phyloP scores from a whole-genome alignment of 2,888 invertebrate species.

The Leuctra nigra region DNA sequence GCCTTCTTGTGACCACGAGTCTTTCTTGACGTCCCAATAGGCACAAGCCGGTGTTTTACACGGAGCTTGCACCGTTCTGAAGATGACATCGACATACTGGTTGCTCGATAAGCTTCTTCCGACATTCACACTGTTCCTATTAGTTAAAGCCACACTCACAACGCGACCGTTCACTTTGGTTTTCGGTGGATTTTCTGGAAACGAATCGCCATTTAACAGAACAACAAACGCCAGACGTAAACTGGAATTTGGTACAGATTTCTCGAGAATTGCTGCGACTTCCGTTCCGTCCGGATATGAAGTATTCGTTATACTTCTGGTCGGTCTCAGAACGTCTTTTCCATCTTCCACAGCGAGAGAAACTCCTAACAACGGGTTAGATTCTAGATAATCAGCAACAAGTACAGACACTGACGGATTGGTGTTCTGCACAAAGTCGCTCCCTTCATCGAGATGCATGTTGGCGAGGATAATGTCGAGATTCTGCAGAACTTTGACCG shows the following conservation, averaged over 20 bases:
- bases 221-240: conserved; percentile 17
- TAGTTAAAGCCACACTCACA: conserved; percentile 33
- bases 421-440: not conserved
- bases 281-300: too few species aligned
- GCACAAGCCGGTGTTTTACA: conserved; percentile 42
- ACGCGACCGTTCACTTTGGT: conserved; percentile 33
- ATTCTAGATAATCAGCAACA: not conserved
- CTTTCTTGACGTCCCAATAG: conserved; percentile 48
- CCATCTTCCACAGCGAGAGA: not conserved
- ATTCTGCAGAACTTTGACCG: not conserved
- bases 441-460: not conserved
- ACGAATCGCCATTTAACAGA: conserved; percentile 5
- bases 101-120: too few species aligned
- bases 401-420: not conserved
- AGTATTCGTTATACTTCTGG: too few species aligned
- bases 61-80: not conserved
- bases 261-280: too few species aligned
- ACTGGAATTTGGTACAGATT: too few species aligned
- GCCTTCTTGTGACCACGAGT: conserved; percentile 33
- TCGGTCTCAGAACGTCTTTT: not conserved
- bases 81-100: not conserved
- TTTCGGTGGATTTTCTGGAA: not conserved
- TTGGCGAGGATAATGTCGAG: not conserved
- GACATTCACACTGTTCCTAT: conserved; percentile 19
- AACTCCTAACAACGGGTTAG: not conserved